Conservation (phyloP, 2,797 vertebrate genomes). For the Tinamus major region DNA sequence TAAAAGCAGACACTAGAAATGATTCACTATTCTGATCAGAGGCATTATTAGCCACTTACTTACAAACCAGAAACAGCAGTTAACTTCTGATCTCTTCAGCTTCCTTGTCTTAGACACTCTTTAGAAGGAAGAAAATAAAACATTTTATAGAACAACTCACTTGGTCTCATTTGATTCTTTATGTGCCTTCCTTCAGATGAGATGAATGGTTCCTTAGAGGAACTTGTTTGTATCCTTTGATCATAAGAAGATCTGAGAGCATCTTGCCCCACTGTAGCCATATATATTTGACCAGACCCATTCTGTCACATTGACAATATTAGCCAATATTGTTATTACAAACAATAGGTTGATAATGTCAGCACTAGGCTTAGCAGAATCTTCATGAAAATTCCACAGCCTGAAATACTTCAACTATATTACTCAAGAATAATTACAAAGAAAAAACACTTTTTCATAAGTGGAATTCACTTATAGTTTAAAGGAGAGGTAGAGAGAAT, state of each 20-base stretch:
- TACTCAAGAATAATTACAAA: neutral
- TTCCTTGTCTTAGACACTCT: neutral
- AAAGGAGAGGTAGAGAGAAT: fast-evolving
- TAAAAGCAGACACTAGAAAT: neutral
- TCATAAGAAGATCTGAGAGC: neutral
- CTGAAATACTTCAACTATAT: neutral
- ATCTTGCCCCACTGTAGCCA: neutral
- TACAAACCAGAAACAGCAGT: neutral
- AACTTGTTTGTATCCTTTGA: neutral
- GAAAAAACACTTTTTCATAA: neutral
- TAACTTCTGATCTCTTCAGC: neutral
- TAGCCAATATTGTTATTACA: constrained; percentile 10
- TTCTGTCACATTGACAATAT: neutral
- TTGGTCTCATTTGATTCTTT: neutral
- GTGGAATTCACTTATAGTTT: neutral
- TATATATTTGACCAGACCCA: neutral
- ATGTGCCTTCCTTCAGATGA: neutral
- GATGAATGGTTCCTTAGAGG: neutral
- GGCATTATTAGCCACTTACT: neutral
- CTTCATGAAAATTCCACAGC: neutral
- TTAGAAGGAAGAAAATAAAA: neutral
- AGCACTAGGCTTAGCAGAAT: neutral
- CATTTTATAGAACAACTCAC: neutral
- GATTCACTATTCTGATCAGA: neutral
- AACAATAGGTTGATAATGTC: neutral